Evolutionary conservation across 2,888 invertebrate species (phyloP).

Genomic region (Rhabditophanes sp.): DNA sequence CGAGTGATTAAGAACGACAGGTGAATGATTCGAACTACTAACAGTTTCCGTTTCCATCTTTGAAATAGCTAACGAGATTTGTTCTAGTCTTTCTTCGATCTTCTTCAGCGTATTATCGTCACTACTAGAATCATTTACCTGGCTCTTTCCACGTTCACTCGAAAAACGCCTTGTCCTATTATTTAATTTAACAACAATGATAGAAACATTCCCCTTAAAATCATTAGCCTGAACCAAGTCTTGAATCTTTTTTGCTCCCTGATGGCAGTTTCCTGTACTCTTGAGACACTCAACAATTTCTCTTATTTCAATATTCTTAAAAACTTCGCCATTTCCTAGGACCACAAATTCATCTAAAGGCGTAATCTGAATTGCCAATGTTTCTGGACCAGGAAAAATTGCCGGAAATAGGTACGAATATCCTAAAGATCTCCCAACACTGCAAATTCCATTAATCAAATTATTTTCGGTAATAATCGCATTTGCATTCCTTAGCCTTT

Average conservation of each 20-base stretch:
- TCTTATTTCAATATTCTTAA: conserved; percentile 66
- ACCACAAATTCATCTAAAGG: conserved; percentile 46
- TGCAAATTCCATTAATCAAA: conserved; percentile 46
- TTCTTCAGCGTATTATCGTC: conserved; percentile 10
- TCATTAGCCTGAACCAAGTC: conserved; percentile 10
- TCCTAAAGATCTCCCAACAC: conserved; percentile 45
- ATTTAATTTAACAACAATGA: conserved; percentile 12
- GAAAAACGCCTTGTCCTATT: no score
- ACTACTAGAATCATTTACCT: no score
- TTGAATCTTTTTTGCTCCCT: conserved; percentile 10
- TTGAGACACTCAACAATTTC: conserved; percentile 66
- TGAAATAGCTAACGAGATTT: conserved; percentile 12
- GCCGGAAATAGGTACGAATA: conserved; percentile 46
- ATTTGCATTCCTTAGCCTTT: conserved; percentile 8
- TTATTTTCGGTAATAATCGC: conserved; percentile 41
- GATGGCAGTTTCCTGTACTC: conserved; percentile 9
- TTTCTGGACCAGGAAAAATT: conserved; percentile 45
- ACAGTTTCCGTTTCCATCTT: no score
- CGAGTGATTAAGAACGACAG: no score
- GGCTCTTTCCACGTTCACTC: no score
- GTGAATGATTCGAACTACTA: no score
- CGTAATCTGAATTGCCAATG: conserved; percentile 29
- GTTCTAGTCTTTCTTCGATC: conserved; percentile 13
- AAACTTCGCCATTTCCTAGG: conserved; percentile 52
- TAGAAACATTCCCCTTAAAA: conserved; percentile 10